Evolutionary conservation across 2,113 vertebrate genomes (phyloP).

Genomic region (Euleptes europaea): DNA sequence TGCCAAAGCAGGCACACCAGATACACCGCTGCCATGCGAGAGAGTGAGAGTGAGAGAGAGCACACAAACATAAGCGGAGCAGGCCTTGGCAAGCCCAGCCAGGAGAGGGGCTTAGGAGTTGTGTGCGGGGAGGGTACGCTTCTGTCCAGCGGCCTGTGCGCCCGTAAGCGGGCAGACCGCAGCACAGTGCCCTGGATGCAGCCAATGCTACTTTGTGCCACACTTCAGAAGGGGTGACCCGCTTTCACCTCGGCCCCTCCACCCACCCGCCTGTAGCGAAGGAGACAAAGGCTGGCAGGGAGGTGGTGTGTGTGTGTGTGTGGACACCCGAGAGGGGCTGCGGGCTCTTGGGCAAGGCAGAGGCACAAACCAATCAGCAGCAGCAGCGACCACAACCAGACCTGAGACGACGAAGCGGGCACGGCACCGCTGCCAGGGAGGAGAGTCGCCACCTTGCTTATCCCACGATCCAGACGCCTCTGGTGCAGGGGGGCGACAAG

Average conservation of each 20-base stretch:
- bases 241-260: neutral
- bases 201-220: neutral
- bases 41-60: slow-evolving; percentile 56
- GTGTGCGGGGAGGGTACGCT: neutral
- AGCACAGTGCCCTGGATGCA: too few species aligned
- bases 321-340: slow-evolving; percentile 36
- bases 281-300: neutral
- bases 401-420: slow-evolving; percentile 47
- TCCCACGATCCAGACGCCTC: slow-evolving; percentile 61
- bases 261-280: slow-evolving; percentile 22
- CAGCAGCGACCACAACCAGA: slow-evolving; percentile 42
- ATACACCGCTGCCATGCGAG: slow-evolving; percentile 73
- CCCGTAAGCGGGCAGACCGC: too few species aligned
- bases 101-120: slow-evolving; percentile 13
- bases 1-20: slow-evolving; percentile 74
- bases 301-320: neutral
- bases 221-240: neutral
- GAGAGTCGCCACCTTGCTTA: slow-evolving; percentile 79
- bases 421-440: slow-evolving; percentile 42
- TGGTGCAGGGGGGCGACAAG: slow-evolving; percentile 48
- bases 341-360: slow-evolving; percentile 40
- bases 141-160: too few species aligned
- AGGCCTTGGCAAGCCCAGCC: slow-evolving; percentile 54
- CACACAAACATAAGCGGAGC: slow-evolving; percentile 58
- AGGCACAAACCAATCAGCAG: slow-evolving; percentile 59